Conservation (phyloP, 2,113 vertebrate species). For the Actenoides lindsayi region DNA sequence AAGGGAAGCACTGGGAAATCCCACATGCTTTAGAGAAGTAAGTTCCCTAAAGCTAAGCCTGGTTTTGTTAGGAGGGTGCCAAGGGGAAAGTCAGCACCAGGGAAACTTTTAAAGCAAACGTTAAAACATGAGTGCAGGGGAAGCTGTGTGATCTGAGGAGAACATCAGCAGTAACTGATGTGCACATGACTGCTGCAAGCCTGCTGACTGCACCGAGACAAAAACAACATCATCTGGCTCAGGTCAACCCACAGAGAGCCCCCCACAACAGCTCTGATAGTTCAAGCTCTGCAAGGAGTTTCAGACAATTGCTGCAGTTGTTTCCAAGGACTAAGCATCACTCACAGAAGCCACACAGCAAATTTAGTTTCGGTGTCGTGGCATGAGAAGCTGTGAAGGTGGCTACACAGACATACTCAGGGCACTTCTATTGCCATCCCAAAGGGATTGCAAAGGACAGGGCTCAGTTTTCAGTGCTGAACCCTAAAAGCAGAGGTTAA, state of each 20-base stretch:
- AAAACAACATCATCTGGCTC: neutral
- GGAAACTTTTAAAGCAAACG: neutral
- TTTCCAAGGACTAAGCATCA: neutral
- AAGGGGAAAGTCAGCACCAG: neutral
- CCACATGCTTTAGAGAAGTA: rapidly evolving
- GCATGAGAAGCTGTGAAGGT: neutral
- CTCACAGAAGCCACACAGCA: neutral
- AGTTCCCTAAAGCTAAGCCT: neutral
- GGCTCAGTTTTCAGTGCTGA: neutral
- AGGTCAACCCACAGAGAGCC: neutral
- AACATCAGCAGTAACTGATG: rapidly evolving
- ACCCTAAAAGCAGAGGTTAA: neutral
- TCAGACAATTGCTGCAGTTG: neutral
- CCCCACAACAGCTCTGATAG: neutral
- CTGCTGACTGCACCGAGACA: neutral
- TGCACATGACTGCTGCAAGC: neutral
- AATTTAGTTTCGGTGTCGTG: rapidly evolving
- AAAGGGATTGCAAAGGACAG: neutral
- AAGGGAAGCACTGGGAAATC: neutral
- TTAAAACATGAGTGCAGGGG: rapidly evolving
- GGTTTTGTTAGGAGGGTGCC: neutral
- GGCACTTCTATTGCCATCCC: rapidly evolving
- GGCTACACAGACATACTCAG: neutral
- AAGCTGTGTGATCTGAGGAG: neutral
- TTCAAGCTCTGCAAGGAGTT: neutral